Percentiles rank a stretch among this genome's conserved stretches.
phyloP scores from a whole-genome alignment of 1,140 invertebrate species.

The Meloidogyne floridensis region DNA sequence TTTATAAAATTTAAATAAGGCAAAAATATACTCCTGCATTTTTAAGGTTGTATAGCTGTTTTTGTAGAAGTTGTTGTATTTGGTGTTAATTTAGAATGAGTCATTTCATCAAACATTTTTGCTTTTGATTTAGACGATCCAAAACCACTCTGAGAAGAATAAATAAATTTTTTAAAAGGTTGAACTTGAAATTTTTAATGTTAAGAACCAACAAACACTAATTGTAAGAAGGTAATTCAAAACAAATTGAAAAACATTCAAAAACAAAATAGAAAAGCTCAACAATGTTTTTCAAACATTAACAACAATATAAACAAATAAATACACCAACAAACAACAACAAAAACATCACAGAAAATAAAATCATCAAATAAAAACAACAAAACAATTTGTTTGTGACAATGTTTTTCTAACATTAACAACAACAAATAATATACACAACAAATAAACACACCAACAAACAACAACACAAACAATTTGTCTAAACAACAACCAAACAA shows the following conservation, averaged over 20 bases:
- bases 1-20: background rate
- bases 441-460: too few relatives aligned
- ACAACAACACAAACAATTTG: too few relatives aligned
- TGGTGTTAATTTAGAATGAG: constrained; percentile 21
- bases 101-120: constrained; percentile 36
- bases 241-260: background rate
- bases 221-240: background rate
- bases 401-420: too few relatives aligned
- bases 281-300: too few relatives aligned
- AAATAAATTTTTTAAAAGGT: constrained; percentile 28
- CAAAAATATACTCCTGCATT: background rate
- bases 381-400: too few relatives aligned
- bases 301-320: too few relatives aligned
- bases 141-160: constrained; percentile 30
- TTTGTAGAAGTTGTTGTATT: background rate
- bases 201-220: background rate
- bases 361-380: too few relatives aligned
- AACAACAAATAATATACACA: too few relatives aligned
- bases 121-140: constrained; percentile 30
- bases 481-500: too few relatives aligned
- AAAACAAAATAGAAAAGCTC: background rate
- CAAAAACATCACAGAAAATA: too few relatives aligned
- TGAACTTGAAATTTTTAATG: background rate
- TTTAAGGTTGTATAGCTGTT: background rate
- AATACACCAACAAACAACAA: too few relatives aligned